A percentile compares a stretch with the other conserved stretches of the same genome.
These are phyloP conservation scores for Gastrophysa polygoni DNA, from an alignment of 2,888 invertebrate genomes.

Conservation along the genomic window DNA sequence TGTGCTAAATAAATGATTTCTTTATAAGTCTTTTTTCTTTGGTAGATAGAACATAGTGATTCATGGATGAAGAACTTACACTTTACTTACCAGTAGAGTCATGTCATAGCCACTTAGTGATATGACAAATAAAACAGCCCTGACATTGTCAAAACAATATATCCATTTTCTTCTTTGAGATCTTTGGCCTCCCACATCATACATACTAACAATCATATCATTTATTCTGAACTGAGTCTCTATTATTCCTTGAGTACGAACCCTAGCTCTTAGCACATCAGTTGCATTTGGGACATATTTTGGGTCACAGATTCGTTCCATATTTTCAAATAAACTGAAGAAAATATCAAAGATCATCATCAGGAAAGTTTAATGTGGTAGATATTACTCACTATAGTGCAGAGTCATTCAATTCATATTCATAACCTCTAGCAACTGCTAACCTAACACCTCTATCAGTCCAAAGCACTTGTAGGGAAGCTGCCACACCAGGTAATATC, in stretches of 20 bases:
- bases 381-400: slow-evolving; percentile 70
- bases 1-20: too few relatives aligned
- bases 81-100: slow-evolving; percentile 62
- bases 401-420: slow-evolving; percentile 71
- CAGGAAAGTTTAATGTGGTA: not conserved
- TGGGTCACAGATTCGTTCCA: slow-evolving; percentile 68
- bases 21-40: too few relatives aligned
- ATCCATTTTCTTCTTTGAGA: slow-evolving; percentile 72
- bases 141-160: slow-evolving; percentile 70
- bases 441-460: slow-evolving; percentile 67
- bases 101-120: slow-evolving; percentile 71
- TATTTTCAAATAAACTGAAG: slow-evolving; percentile 68
- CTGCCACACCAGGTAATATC: slow-evolving; percentile 61
- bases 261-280: slow-evolving; percentile 67
- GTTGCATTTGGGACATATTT: slow-evolving; percentile 69
- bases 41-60: too few relatives aligned
- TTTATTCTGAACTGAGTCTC: slow-evolving; percentile 70
- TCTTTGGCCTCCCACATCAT: slow-evolving; percentile 70
- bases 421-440: slow-evolving; percentile 69
- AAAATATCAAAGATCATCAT: slow-evolving; percentile 7
- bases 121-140: slow-evolving; percentile 68
- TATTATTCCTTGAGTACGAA: slow-evolving; percentile 70
- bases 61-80: too few relatives aligned
- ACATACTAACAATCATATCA: slow-evolving; percentile 66
- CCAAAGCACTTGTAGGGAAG: slow-evolving; percentile 65